Conservation (phyloP, 1,140 invertebrate species). For the Drosophila orosa region DNA sequence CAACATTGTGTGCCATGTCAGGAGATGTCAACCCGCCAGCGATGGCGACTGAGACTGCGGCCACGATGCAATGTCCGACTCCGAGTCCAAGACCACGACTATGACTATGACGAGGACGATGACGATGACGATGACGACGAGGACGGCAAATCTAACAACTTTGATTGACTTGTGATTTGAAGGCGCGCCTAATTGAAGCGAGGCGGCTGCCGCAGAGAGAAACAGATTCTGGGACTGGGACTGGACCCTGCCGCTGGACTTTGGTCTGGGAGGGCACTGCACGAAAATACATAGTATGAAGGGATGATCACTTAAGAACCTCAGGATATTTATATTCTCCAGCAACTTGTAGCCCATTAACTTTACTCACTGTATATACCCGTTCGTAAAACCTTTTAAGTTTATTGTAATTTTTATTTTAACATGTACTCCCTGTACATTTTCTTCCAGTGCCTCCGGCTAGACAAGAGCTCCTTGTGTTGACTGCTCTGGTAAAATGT, state of each 20-base stretch:
- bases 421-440: not conserved
- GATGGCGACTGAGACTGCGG: constrained; percentile 24
- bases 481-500: constrained; percentile 71
- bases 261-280: constrained; percentile 28
- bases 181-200: constrained; percentile 80
- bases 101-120: constrained; percentile 19
- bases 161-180: constrained; percentile 82
- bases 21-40: constrained; percentile 66
- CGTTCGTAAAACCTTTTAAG: not conserved
- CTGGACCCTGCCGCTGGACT: constrained; percentile 20
- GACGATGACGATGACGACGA: constrained; percentile 30
- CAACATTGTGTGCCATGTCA: constrained; percentile 71
- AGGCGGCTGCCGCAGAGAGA: constrained; percentile 47
- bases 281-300: constrained; percentile 18
- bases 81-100: constrained; percentile 20
- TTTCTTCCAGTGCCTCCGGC: constrained; percentile 21
- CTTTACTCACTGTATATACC: not conserved
- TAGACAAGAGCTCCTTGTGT: constrained; percentile 38
- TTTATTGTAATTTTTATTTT: not conserved
- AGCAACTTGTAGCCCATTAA: not conserved
- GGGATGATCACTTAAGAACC: not conserved
- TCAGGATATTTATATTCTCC: not conserved
- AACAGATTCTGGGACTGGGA: constrained; percentile 39
- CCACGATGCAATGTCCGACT: constrained; percentile 32
- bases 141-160: constrained; percentile 78